Conservation (phyloP, 2,113 vertebrate genomes). For the Alectura lathami region DNA sequence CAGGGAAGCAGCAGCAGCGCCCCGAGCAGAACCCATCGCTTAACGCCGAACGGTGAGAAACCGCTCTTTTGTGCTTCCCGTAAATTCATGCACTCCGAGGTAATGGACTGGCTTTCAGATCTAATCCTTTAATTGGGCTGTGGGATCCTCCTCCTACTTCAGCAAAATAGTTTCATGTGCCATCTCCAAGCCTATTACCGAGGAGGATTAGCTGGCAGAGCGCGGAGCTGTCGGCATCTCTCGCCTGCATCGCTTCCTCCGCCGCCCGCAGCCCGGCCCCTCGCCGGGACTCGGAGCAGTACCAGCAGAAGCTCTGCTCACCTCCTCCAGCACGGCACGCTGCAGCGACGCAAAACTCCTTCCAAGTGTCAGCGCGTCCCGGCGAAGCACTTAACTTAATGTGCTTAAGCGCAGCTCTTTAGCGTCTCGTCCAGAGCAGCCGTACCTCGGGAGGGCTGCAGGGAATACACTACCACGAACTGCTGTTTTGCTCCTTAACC, state of each 20-base stretch:
- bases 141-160: not conserved
- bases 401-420: not conserved
- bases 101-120: not conserved
- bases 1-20: not conserved
- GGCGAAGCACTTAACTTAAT: not conserved
- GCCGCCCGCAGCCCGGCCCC: not conserved
- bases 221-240: not conserved
- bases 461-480: not conserved
- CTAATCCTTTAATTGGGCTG: slow-evolving; percentile 18
- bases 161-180: not conserved
- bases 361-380: not conserved
- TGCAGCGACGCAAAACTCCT: not conserved
- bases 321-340: not conserved
- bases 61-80: not conserved
- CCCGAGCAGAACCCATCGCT: not conserved
- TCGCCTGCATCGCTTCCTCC: not conserved
- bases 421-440: not conserved
- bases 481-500: not conserved
- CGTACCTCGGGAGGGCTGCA: not conserved
- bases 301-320: not conserved
- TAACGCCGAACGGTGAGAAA: not conserved
- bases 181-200: not conserved
- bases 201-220: not conserved
- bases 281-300: not conserved
- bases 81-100: not conserved